A percentile compares a stretch with the other conserved stretches of the same genome.
Conservation (phyloP, 1,140 invertebrate genomes). For the Drosophila willistoni region DNA sequence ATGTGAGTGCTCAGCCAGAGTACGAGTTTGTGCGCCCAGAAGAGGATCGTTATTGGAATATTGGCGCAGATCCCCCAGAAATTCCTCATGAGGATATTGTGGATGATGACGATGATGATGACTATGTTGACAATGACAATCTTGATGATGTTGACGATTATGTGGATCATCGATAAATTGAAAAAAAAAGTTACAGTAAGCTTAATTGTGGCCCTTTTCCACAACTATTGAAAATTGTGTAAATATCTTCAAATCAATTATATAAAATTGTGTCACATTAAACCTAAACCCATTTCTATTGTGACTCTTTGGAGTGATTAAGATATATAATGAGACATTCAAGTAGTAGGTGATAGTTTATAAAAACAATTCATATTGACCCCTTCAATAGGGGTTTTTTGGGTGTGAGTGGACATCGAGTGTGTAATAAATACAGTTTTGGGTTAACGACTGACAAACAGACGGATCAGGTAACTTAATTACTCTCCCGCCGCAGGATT, state of each 20-base stretch:
- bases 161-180: conserved; percentile 56
- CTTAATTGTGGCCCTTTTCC: too few relatives aligned
- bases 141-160: conserved; percentile 43
- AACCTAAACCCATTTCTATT: too few relatives aligned
- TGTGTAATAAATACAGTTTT: conserved; percentile 12
- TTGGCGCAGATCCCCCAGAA: conserved; percentile 43
- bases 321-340: not conserved
- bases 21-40: conserved; percentile 73
- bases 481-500: not conserved
- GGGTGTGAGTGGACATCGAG: not conserved
- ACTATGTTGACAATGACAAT: not conserved
- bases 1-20: conserved; percentile 29
- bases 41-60: conserved; percentile 70
- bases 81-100: conserved; percentile 56
- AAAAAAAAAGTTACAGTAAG: not conserved
- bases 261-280: too few relatives aligned
- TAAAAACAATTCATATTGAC: not conserved
- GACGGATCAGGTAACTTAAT: not conserved
- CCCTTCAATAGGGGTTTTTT: not conserved
- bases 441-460: conserved; percentile 17
- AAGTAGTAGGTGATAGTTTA: conserved; percentile 4
- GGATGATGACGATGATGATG: conserved; percentile 40
- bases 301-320: too few relatives aligned
- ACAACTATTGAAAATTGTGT: too few relatives aligned
- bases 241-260: not conserved